Evolutionary conservation across 1,140 invertebrate species (phyloP), one percentile per base, ranked within the genome.

Genomic region (Trichonephila inaurata): DNA sequence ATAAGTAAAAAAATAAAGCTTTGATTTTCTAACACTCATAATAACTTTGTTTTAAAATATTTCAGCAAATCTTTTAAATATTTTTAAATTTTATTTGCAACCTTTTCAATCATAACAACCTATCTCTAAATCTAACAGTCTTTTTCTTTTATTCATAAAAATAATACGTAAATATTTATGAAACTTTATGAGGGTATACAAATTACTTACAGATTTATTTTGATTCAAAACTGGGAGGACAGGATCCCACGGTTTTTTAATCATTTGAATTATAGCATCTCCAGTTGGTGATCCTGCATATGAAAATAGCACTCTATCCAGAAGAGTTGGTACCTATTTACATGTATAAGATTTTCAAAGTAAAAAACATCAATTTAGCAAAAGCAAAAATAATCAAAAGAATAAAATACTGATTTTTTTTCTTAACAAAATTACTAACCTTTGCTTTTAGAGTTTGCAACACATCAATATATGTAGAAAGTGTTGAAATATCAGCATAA

Each of bases 211-310:
- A 44, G 96, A 96, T 96, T 97, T 97, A 89, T 96, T 96, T 44
- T 96, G 95, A 88, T 96, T 96, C n/a, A 97, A 95, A 66, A 95
- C 95, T 58, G 96, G 95, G 4, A 96, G 95, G 16, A 97, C 96
- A 16, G 98, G 98, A 95, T 98, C 98, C 98, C 98, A 98, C 1
- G 97, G 96, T 91, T 97, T 96, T 95, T 98, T 98, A 88, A 98
- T 95, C 7, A 98, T 95, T 1, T 97, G 96, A 61, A 96, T 96
- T 10, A 98, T 95, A 7, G 97, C 97, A 95, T 98, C 96, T 95
- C 96, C 96, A 94, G 95, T 95, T 2, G 95, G 94, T 18, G 95
- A 94, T 40, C 94, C 92, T 83, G 95, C 91, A 93, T 95, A 86
- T 58, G 92, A 83, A 58, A 92, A 94, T 12, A 94, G 96, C 21